Evolutionary conservation across 2,797 vertebrate species (phyloP).

Genomic region (Pterois miles): DNA sequence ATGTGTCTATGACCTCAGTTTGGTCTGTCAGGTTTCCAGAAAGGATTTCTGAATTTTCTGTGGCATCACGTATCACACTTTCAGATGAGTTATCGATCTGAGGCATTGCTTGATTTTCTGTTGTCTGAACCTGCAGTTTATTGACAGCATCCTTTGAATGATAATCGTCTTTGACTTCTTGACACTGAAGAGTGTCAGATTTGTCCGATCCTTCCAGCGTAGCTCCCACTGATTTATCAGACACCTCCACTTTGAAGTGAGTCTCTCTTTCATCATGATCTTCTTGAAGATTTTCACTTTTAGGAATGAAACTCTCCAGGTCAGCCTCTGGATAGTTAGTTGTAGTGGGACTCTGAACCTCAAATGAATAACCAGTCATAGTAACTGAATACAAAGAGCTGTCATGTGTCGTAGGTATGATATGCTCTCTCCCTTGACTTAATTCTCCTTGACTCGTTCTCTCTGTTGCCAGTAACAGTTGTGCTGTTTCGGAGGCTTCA

Average conservation of each 20-base stretch:
- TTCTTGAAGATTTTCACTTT: neutral
- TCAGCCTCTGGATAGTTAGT: neutral
- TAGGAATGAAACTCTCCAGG: neutral
- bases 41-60: too few relatives aligned
- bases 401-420: neutral
- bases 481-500: neutral
- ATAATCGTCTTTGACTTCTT: neutral
- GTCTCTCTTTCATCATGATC: neutral
- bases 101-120: too few relatives aligned
- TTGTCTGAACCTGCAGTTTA: neutral
- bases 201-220: neutral
- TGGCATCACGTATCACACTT: too few relatives aligned
- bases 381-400: neutral
- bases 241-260: neutral
- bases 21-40: too few relatives aligned
- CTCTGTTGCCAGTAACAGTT: neutral
- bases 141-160: neutral
- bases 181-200: neutral
- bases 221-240: neutral
- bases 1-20: too few relatives aligned
- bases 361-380: neutral
- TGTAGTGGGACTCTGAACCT: neutral
- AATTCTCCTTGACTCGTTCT: neutral
- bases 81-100: too few relatives aligned
- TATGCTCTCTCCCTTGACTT: neutral